Conservation (phyloP, 2,113 vertebrate species). For the Python bivittatus region DNA sequence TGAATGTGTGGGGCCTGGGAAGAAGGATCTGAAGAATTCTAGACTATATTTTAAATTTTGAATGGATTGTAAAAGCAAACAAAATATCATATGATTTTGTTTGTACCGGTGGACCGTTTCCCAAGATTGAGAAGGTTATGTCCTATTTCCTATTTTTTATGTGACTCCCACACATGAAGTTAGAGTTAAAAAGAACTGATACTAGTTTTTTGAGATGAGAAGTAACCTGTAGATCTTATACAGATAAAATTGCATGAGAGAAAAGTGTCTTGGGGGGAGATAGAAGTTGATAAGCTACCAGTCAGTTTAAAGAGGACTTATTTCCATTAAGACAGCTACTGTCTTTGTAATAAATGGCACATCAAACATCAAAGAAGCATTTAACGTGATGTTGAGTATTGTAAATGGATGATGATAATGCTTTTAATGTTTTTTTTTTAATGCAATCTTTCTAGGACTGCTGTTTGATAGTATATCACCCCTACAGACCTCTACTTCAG, state of each 20-base stretch:
- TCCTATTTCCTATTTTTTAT: not conserved
- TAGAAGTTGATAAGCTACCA: conserved; percentile 69
- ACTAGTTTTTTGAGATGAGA: not conserved
- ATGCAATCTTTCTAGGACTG: conserved; percentile 86
- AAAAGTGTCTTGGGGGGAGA: conserved; percentile 58
- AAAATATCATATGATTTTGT: too few species aligned
- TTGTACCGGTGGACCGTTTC: not conserved
- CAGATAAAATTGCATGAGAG: not conserved
- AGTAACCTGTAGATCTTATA: not conserved
- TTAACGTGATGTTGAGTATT: conserved; percentile 50
- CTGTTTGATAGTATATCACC: conserved; percentile 99
- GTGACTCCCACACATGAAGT: not conserved
- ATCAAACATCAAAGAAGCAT: conserved; percentile 46
- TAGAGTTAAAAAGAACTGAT: not conserved
- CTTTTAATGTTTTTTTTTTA: conserved; percentile 61
- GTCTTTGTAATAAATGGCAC: conserved; percentile 63
- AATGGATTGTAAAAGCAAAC: too few species aligned
- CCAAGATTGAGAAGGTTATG: not conserved
- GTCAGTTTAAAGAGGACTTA: conserved; percentile 65
- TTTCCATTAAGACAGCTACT: conserved; percentile 71
- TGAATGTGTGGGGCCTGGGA: not conserved
- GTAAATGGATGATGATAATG: conserved; percentile 51
- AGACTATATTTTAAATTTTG: too few species aligned
- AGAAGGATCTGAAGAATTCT: too few species aligned
- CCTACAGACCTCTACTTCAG: conserved; percentile 95